Evolutionary conservation across 2,888 invertebrate genomes (phyloP), one percentile per base, ranked within the genome.

Genomic region (Pristionchus japonicus): DNA sequence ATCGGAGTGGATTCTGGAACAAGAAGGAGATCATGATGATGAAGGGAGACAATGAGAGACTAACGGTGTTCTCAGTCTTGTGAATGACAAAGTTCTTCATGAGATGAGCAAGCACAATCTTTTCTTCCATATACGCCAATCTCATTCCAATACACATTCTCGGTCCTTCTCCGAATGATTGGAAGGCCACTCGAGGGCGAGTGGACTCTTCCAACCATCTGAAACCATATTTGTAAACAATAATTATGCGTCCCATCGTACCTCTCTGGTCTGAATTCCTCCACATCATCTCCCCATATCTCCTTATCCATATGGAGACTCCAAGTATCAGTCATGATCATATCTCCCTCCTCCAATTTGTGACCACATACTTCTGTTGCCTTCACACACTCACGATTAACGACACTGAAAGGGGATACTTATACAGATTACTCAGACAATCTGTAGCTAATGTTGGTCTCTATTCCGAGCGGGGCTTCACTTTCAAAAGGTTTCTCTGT

Each of bases 111-210:
- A 94, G 84, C 3, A 91, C 90, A 86, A 92, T 67, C 87, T 94
- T 94, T 34, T 91, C 90, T 88, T 94, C 94, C 37, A 91, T 49
- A 47, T 91, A 90, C 23, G 92, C 93, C 57, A 93, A 80, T 34
- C 92, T 82, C 91, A 92, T 91, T 88, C 93, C 93, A 77, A 94
- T 91, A 86, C 94, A 94, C 61, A 90, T 89, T 74, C 94, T 88
- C 3, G 92, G 92, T 0, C 93, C 94, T 7, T 90, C 92, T 17
- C 94, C 94, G 83, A 92, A 93, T 67, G 89, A 37, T 83, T 82
- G 86, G 57, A 89, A 61, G 74, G 88, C 82, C 9, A 85, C 74
- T 43, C 84, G 70, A 34, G 82, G 34, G 34, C 67, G 43, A n/a
- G n/a, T 9, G 31, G 82, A 67, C 23, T 83, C 88, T 20, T 89